Base-by-base conservation (phyloP, 2,113 vertebrate genomes). In the Theristicus caerulescens region DNA sequence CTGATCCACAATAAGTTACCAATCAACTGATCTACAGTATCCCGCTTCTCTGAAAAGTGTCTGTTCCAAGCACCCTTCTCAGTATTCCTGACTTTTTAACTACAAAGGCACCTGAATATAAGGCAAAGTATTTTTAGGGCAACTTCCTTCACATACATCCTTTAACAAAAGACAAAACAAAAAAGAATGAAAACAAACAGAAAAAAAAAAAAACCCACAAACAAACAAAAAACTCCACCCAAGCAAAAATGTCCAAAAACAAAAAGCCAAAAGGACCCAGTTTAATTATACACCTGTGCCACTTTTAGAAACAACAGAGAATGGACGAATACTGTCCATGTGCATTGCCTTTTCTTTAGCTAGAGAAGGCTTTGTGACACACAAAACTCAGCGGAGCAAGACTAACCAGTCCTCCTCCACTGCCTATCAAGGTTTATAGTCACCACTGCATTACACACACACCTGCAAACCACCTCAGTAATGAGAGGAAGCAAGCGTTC, bases 391-490 rank as follows among this genome's bases (percentile, higher is more conserved):
- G 65, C 1, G 2, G 69, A 94, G 73, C 92, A 77, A 57, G 92
- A 80, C 82, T 38, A 90, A 93, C 82, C 88, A 93, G 96, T 87
- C 86, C 80, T 96, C 36, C 44, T 36, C 65, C 93, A 74, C 2
- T 16, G 8, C 72, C 86, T 51, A 3, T 14, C 59, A 15, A 54
- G 71, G 69, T 13, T 24, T 13, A 12, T 1, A 67, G 58, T 21
- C 82, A 77, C 40, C 64, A 16, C 38, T 2, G 17, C 2, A 2
- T 12, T 54, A 24, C 46, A 67, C 49, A 69, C 49, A 69, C 78
- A 32, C 61, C n/a, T 2, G 1, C 81, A 22, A 55, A 66, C 42
- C 38, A 29, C 55, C 71, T 22, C 64, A 11, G 54, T 15, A 57
- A n/a, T 0, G 29, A 66, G 25, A 79, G 80, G 59, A 61, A 88